Evolutionary conservation across 2,113 vertebrate species (phyloP).

Genomic region (Drymodes brunneopygia): DNA sequence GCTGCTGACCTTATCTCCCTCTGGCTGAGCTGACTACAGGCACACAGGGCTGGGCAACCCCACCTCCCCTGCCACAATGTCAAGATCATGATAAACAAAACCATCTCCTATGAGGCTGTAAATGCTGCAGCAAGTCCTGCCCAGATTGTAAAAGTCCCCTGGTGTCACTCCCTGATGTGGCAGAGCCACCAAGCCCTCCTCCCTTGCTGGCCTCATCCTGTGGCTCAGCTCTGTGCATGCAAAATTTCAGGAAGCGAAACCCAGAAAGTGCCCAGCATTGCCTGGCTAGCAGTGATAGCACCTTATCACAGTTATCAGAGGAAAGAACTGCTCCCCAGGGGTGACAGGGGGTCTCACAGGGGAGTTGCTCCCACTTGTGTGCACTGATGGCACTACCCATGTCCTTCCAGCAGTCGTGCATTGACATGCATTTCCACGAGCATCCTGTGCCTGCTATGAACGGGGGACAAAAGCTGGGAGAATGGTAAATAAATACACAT

Average conservation of each 20-base stretch:
- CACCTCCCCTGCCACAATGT: accelerated
- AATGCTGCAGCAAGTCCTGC: not conserved
- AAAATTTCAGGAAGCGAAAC: not conserved
- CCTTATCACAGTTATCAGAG: not conserved
- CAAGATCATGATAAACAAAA: not conserved
- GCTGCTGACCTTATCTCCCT: not conserved
- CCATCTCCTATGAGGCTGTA: not conserved
- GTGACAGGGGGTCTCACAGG: accelerated
- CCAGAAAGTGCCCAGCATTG: accelerated
- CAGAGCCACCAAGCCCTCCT: not conserved
- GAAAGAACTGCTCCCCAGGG: not conserved
- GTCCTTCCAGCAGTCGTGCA: not conserved
- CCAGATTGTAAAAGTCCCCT: not conserved
- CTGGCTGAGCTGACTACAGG: not conserved
- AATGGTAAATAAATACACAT: not conserved
- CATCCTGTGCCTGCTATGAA: not conserved
- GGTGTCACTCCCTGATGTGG: not conserved
- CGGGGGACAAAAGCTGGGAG: not conserved
- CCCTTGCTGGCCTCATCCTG: not conserved
- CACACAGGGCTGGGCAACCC: not conserved
- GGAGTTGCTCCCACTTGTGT: not conserved
- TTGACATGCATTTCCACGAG: accelerated
- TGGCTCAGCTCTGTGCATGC: not conserved
- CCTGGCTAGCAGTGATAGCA: not conserved
- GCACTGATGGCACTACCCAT: not conserved